A percentile compares a stretch with the other conserved stretches of the same genome.
Conservation (phyloP, 2,113 vertebrate species). For the Alaudala cheleensis region DNA sequence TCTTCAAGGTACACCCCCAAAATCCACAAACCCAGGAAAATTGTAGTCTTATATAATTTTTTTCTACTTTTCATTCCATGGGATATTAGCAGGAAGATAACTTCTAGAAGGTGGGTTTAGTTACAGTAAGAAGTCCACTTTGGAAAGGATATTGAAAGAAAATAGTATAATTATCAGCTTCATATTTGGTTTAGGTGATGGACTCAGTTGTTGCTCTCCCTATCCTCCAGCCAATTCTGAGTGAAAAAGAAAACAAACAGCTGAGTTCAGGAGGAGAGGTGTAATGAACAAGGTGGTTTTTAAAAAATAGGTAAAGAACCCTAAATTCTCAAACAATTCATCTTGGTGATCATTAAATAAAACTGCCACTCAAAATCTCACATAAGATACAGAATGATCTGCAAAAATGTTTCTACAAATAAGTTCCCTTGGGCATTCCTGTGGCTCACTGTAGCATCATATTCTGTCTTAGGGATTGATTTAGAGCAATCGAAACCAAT, state of each 20-base stretch:
- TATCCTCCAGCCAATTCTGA: neutral
- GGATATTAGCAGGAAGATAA: neutral
- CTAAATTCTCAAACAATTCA: neutral
- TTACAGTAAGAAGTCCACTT: neutral
- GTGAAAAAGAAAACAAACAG: neutral
- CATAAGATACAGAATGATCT: slow-evolving; percentile 8
- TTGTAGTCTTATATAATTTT: neutral
- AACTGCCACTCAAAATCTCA: slow-evolving; percentile 12
- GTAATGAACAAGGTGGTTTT: neutral
- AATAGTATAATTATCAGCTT: neutral
- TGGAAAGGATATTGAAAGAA: slow-evolving; percentile 12
- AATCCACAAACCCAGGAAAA: neutral
- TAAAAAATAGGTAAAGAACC: neutral
- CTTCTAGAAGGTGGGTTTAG: neutral
- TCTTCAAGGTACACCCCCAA: neutral
- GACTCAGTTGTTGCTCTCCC: neutral
- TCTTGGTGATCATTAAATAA: neutral
- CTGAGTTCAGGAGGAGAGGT: neutral
- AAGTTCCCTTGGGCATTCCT: neutral
- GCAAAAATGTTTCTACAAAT: slow-evolving; percentile 9
- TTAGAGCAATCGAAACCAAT: neutral
- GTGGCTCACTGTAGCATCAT: neutral
- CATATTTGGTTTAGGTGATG: neutral
- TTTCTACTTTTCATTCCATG: neutral
- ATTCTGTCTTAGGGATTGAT: neutral